phyloP scores from a whole-genome alignment of 2,797 vertebrate genomes.

The Uromys caudimaculatus region DNA sequence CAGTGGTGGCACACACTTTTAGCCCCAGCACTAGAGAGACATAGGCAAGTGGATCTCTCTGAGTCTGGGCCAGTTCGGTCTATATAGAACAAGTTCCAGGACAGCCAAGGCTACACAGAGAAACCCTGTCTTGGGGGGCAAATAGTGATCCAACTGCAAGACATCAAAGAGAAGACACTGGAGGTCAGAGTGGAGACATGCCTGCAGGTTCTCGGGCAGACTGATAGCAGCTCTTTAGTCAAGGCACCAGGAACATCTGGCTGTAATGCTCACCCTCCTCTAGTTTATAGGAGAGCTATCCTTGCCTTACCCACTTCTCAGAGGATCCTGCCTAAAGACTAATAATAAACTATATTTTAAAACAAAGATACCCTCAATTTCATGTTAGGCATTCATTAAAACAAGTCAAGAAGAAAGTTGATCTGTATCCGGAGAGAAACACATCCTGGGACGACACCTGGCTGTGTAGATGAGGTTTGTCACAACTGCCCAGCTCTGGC shows the following conservation, averaged over 20 bases:
- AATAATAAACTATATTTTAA: constrained; percentile 65
- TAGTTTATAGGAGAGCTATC: not conserved
- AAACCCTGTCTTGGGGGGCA: not conserved
- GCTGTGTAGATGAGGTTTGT: constrained; percentile 44
- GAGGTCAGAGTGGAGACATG: not conserved
- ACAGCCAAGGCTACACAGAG: not conserved
- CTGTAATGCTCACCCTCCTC: not conserved
- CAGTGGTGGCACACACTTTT: not conserved
- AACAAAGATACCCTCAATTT: constrained; percentile 62
- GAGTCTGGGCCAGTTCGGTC: not conserved
- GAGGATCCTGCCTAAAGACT: constrained; percentile 52
- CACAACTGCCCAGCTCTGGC: constrained; percentile 7
- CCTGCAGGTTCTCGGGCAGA: not conserved
- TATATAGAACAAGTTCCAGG: not conserved
- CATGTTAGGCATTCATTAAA: constrained; percentile 66
- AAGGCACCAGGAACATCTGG: not conserved
- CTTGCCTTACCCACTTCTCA: constrained; percentile 27
- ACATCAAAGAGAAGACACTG: constrained; percentile 14
- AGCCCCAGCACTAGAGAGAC: not conserved
- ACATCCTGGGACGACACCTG: not conserved
- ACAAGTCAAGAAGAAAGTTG: constrained; percentile 66
- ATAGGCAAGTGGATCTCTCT: not conserved
- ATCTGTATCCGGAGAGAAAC: constrained; percentile 60
- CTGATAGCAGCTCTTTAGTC: not conserved
- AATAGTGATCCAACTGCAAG: constrained; percentile 32